Evolutionary conservation across 2,888 invertebrate species (phyloP), one percentile per base, ranked within the genome.

Genomic region (Lacanobia wlatinum): DNA sequence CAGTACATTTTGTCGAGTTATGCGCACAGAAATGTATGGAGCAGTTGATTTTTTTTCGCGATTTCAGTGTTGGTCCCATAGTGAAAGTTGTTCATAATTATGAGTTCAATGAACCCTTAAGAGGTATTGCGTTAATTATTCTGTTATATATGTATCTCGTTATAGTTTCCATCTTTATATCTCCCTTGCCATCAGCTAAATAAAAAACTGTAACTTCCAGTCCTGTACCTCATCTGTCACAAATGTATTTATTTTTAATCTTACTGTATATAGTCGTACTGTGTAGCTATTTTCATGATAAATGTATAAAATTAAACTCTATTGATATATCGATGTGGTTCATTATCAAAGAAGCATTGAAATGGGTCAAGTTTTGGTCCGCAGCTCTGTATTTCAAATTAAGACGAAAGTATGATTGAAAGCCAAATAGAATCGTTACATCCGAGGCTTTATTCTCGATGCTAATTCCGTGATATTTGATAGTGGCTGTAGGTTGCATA

Each of bases 181-280:
- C 14, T 48, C 18, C 18, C 18, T 48, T 18, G 18, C 18, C 18
- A 18, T 48, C 18, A 18, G 18, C 48, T 48, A 12, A 14, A 10
- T n/a, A 38, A 73, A 63, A n/a, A 60, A 48, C 46, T 48, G 43
- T 60, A 48, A 64, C 79, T 79, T 79, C 83, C 83, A 73, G 16
- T 40, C 18, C 50, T 52, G 16, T 82, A 78, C 79, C 80, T 78
- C 65, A 60, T 53, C 21, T 18, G 70, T 79, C 64, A 79, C 69
- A 73, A 82, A 80, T 78, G 7, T 80, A 21, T 81, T 48, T 72
- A 65, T 72, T 48, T 53, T 52, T 23, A 60, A 55, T 9, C 34
- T 50, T 61, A 58, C 62, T 78, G 58, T 77, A 62, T 5, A 60
- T 63, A 70, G 5, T 58, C 48, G 28, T 64, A 59, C 38, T 52